Evolutionary conservation across 1,140 invertebrate species (phyloP).

Genomic region (Camponotus pennsylvanicus): DNA sequence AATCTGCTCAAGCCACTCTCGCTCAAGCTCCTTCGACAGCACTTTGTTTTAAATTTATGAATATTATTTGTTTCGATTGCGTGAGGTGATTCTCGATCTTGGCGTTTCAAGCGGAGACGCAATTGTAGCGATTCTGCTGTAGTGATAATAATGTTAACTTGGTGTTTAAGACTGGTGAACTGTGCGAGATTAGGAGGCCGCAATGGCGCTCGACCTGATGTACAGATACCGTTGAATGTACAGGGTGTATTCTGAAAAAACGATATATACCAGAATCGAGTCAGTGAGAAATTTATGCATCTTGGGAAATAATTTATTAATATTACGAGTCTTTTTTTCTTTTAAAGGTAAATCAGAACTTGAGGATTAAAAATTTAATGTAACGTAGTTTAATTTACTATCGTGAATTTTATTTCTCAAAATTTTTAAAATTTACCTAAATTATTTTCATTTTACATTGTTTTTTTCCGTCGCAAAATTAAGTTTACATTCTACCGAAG

Average conservation of each 20-base stretch:
- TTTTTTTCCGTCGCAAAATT: not conserved
- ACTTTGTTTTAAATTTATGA: constrained; percentile 48
- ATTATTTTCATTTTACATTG: not conserved
- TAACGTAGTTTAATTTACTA: not conserved
- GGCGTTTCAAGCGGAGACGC: constrained; percentile 47
- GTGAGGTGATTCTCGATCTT: constrained; percentile 42
- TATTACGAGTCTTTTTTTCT: not conserved
- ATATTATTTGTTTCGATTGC: constrained; percentile 41
- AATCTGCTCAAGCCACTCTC: constrained; percentile 50
- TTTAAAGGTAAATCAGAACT: not conserved
- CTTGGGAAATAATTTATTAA: not conserved
- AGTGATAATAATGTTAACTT: constrained; percentile 76
- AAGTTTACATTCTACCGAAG: not conserved
- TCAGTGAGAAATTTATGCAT: not conserved
- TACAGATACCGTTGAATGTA: constrained; percentile 69
- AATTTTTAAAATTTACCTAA: not conserved
- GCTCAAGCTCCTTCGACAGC: not conserved
- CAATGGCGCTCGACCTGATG: constrained; percentile 61
- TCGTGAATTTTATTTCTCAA: constrained; percentile 20
- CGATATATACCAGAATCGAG: not conserved
- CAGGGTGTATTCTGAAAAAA: constrained; percentile 28
- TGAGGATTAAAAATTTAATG: not conserved
- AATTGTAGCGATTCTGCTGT: constrained; percentile 70
- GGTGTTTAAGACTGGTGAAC: constrained; percentile 73
- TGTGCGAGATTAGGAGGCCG: constrained; percentile 64